These are phyloP conservation scores for Elephantulus edwardii DNA, from an alignment of 2,113 vertebrate genomes.

Conservation along the genomic window DNA sequence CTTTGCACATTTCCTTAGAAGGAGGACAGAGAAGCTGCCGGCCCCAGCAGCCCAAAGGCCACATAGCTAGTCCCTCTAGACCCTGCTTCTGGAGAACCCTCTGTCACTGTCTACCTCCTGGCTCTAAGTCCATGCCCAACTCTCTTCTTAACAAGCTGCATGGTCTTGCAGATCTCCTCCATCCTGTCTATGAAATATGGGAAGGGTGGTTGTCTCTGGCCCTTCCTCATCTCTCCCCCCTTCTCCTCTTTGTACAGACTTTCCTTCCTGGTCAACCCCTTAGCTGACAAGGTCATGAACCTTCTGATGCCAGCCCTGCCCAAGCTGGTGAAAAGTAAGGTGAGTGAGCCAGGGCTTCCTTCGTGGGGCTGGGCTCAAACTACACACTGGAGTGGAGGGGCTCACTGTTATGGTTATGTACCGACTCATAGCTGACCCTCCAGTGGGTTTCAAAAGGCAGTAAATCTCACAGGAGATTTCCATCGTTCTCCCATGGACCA, in stretches of 20 bases:
- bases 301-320: conserved; percentile 67
- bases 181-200: neutral
- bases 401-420: too few species aligned
- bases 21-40: neutral
- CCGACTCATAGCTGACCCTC: too few species aligned
- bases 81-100: neutral
- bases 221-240: neutral
- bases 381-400: neutral
- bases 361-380: neutral
- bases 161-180: neutral
- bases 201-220: neutral
- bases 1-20: neutral
- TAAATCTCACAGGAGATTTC: too few species aligned
- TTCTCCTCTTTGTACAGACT: conserved; percentile 36
- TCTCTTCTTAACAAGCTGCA: neutral
- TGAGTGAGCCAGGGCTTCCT: conserved; percentile 31
- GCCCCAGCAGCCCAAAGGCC: neutral
- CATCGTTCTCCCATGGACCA: too few species aligned
- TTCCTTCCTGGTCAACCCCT: conserved; percentile 57
- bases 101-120: neutral
- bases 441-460: too few species aligned
- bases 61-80: neutral
- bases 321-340: conserved; percentile 62
- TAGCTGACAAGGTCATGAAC: conserved; percentile 53
- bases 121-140: neutral